Evolutionary conservation across 2,797 vertebrate species (phyloP), one percentile per base, ranked within the genome.

Genomic region (Argyrosomus regius): DNA sequence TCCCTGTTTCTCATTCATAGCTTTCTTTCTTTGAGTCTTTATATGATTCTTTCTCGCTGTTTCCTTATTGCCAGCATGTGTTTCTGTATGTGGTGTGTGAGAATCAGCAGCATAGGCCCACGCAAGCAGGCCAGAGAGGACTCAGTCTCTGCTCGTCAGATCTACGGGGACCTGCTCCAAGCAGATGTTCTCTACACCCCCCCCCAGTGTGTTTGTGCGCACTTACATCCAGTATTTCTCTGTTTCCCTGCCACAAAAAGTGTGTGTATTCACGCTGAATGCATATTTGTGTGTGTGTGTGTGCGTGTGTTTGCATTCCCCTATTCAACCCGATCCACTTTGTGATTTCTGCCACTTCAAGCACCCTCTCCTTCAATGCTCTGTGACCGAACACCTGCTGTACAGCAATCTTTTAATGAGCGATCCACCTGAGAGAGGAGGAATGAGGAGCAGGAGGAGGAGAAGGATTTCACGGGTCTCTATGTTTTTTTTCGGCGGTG

Each of bases 341-440:
- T 88, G 91, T 93, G 92, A 86, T 94, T 95, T 94, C 83, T 94
- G 94, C 94, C 88, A 90, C 90, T 90, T 92, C 92, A 94, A 92
- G 94, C 94, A 93, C 65, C 88, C 88, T 90, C 86, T 90, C 89
- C 87, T 86, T 85, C 93, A 92, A 43, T 12, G 83, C 90, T 80
- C 75, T 92, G 94, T 90, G 92, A 93, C 90, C 84, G 74, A 90
- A 89, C 95, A 95, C 91, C 94, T 95, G 94, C 92, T 91, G 82
- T 89, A 93, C 73, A 18, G 82, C 72, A 24, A 79, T 90, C 81
- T 85, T 91, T 91, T 94, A 90, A 91, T 91, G 92, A 94, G 90
- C 85, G 72, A 82, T 85, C 85, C 91, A 93, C 87, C 91, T 90
- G 87, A 93, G 89, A 91, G 85, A 74, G 71, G 80, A 72, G 72